Base-by-base conservation (phyloP, 1,140 invertebrate genomes). In the Atta cephalotes region DNA sequence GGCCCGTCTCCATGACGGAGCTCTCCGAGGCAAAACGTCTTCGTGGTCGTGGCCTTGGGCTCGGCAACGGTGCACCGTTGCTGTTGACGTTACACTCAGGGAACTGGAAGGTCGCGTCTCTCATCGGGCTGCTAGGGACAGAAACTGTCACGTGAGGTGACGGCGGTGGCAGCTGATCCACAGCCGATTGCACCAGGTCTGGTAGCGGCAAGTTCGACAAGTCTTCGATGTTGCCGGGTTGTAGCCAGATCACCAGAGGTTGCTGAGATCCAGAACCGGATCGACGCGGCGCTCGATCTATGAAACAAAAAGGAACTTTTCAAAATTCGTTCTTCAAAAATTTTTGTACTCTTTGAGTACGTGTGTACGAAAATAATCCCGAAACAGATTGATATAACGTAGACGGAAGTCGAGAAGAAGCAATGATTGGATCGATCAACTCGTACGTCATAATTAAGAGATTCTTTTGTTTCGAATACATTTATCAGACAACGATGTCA, bases 101-200 rank as follows among this genome's bases (percentile, higher is more conserved):
- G 53, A 95, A 95, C 87, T 95, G 95, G 70, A 95, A 95, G 16
- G 95, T 93, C 3, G 93, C 94, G 78, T 95, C 94, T 71, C 94
- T 92, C 31, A 95, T 95, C 7, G 95, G 95, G 78, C 95, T 95
- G 90, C 93, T 95, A 0, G 95, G 94, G 28, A 95, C 95, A 25
- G 95, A 95, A 53, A 94, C 94, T 51, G 94, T 95, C 7, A 95
- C 95, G 86, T 94, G 94, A 14, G 94, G 94, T 58, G 93, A 86
- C 25, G 93, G 87, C 2, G 92, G 87, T 28, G 94, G 95, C 85
- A 95, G 79, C 70, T 95, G 95, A 51, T 95, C 92, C 62, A 95
- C 92, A 0, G 94, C 94, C 56, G 94, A 95, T 18, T 95, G 87
- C 21, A 95, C 95, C 3, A 95, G 91, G 72, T 95, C 94, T 16